A percentile compares a stretch with the other conserved stretches of the same genome.
Evolutionary conservation across 2,113 vertebrate species (phyloP).

Genomic region (Mus musculus): DNA sequence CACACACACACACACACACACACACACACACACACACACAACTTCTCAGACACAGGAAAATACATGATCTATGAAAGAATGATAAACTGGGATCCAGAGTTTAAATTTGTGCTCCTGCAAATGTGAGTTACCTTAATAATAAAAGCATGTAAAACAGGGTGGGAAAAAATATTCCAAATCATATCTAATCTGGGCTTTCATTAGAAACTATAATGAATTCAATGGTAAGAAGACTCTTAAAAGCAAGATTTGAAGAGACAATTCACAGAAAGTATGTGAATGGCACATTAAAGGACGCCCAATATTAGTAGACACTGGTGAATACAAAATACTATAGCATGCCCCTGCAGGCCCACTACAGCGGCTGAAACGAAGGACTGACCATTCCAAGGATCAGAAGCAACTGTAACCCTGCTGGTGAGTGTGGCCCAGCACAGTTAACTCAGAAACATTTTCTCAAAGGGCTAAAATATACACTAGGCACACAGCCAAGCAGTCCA

Average conservation of each 20-base stretch:
- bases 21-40: neutral
- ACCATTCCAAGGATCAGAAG: neutral
- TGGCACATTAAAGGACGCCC: neutral
- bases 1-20: neutral
- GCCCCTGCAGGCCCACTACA: neutral
- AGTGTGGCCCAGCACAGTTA: neutral
- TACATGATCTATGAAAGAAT: neutral
- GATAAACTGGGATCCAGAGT: neutral
- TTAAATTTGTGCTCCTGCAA: neutral
- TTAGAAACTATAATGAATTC: neutral
- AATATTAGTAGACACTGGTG: neutral
- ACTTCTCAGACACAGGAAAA: neutral
- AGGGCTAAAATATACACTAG: conserved; percentile 31
- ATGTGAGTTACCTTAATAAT: neutral
- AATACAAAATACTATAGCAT: neutral
- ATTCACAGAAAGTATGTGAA: neutral
- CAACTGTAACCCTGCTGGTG: neutral
- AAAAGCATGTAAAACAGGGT: neutral
- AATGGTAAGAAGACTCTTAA: conserved; percentile 22
- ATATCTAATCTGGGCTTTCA: neutral
- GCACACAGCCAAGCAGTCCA: neutral
- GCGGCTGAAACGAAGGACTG: conserved; percentile 1
- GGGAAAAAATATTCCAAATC: neutral
- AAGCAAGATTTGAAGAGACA: conserved; percentile 38
- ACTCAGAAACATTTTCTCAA: conserved; percentile 16